Evolutionary conservation across 2,113 vertebrate species (phyloP), one percentile per base, ranked within the genome.

Genomic region (Labrus mixtus): DNA sequence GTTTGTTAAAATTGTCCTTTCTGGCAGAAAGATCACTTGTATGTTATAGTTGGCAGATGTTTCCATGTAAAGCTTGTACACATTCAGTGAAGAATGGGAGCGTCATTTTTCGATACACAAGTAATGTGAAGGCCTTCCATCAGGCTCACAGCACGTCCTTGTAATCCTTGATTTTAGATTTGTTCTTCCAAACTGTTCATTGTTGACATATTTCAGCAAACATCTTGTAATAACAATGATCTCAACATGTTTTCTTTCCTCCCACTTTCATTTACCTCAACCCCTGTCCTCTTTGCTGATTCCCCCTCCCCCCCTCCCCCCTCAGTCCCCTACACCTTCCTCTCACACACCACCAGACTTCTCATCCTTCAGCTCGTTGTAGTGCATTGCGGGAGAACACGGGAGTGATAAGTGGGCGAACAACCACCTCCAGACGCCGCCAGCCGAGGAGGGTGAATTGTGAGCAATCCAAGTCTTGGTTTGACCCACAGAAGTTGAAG

Each of bases 321-420:
- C 29, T 3, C 29, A 19, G 19, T 51, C 54, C 55, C 68, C 76
- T 36, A 1, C 64, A 78, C 65, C 65, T 69, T 43, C 72, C 64
- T 70, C 65, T 77, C 68, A 73, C 85, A 87, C 75, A 73, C 82
- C 76, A 86, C 86, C 85, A 93, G 88, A 85, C 83, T 36, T 81
- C 75, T 82, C 77, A 63, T 87, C 83, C 90, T 84, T 91, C 86
- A 92, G 86, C 89, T 91, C 78, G 79, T 82, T 89, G 84, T 73
- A 69, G 83, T 89, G 92, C 92, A 81, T 77, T 90, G 87, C 88
- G 83, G 92, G 90, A 94, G 93, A 88, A 83, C 87, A 89, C 53
- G 70, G 79, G 79, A 90, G 89, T 36, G 81, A 73, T 78, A 81
- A 89, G 78, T 81, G 89, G 86, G 89, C 61, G 76, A 65, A 51